A percentile compares a stretch with the other conserved stretches of the same genome.
Conservation (phyloP, 2,113 vertebrate genomes). For the Centropristis striata region DNA sequence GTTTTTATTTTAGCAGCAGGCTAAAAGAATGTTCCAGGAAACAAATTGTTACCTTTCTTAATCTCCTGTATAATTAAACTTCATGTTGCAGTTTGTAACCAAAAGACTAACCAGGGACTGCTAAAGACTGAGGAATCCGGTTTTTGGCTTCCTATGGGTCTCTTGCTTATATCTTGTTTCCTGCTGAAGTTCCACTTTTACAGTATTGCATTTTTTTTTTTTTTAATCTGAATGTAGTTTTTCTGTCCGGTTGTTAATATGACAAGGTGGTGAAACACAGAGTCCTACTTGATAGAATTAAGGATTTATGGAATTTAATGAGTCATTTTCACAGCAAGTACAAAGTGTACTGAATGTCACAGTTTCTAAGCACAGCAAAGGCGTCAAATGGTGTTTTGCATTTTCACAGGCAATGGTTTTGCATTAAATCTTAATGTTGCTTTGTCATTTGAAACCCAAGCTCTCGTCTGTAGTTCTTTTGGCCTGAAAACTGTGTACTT, state of each 20-base stretch:
- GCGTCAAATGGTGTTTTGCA: background rate
- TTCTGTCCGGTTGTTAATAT: background rate
- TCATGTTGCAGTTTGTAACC: background rate
- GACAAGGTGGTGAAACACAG: background rate
- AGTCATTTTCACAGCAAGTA: background rate
- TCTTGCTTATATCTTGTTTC: background rate
- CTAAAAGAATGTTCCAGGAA: background rate
- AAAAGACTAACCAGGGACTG: background rate
- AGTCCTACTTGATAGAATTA: background rate
- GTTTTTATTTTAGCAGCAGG: background rate
- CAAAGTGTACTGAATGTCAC: background rate
- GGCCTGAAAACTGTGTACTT: no score
- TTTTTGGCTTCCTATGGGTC: background rate
- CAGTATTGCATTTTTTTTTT: background rate
- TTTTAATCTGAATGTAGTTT: background rate
- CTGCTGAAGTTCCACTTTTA: no score
- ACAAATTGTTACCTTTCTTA: background rate
- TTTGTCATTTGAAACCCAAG: conserved; percentile 26
- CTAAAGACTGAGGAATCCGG: background rate
- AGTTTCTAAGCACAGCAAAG: background rate
- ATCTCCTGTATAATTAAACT: background rate
- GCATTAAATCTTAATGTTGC: conserved; percentile 37
- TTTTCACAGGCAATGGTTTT: conserved; percentile 26
- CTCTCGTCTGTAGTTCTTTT: background rate
- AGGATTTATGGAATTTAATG: background rate